phyloP scores from a whole-genome alignment of 2,888 invertebrate genomes.

The Aricia artaxerxes region DNA sequence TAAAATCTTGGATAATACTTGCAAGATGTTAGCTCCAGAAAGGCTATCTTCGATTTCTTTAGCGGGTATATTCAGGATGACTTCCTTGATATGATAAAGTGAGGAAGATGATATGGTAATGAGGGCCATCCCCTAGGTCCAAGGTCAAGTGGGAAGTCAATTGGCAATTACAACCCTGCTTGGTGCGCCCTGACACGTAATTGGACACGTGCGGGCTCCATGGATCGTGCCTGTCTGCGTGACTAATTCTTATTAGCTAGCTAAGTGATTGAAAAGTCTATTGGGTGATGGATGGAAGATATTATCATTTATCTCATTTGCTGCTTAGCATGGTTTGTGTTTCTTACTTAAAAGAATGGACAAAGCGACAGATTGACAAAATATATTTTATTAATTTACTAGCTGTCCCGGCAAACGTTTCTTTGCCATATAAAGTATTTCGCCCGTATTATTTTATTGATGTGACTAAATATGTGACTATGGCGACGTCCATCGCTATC shows the following conservation, averaged over 20 bases:
- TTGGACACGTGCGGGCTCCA: constrained; percentile 26
- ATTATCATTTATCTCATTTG: background rate
- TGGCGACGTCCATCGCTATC: no score
- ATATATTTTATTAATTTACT: no score
- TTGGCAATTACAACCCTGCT: constrained; percentile 46
- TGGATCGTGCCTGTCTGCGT: background rate
- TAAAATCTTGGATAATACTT: no score
- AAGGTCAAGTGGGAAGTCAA: constrained; percentile 61
- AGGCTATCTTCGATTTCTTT: no score
- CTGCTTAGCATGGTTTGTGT: no score
- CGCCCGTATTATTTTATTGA: no score
- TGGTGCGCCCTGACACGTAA: constrained; percentile 40
- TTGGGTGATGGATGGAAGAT: background rate
- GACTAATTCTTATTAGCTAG: background rate
- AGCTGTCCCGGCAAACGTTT: no score
- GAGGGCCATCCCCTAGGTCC: constrained; percentile 53
- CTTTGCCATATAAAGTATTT: no score
- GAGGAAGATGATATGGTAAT: constrained; percentile 52
- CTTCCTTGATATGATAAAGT: background rate
- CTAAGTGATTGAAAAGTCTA: background rate
- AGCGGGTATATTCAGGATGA: background rate
- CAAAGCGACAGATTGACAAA: no score
- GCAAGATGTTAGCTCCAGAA: no score
- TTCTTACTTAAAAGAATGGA: no score
- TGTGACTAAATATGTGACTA: no score